Evolutionary conservation across 2,888 invertebrate species (phyloP), one percentile per base, ranked within the genome.

Genomic region (Lepidochrysops patricia): DNA sequence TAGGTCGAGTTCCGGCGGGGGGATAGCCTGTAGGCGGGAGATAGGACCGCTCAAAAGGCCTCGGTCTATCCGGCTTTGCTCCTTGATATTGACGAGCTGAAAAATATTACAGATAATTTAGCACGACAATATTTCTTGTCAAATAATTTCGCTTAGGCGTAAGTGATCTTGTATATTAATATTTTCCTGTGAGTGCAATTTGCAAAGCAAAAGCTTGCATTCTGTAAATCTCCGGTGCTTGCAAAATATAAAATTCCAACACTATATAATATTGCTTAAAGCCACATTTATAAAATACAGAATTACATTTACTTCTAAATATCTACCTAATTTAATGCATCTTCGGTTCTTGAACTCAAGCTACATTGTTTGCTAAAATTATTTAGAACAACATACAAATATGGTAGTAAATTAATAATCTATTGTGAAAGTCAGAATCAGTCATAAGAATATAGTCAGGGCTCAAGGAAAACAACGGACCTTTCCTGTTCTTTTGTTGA

Each of bases 21-120:
- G 84, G 89, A 66, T 83, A 89, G 4, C 85, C 89, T 4, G 77
- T 81, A n/a, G 83, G 81, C 25, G 86, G 88, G 2, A 86, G 73
- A 59, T 86, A 86, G 15, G 71, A 71, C 9, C 82, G 89, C 74
- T 93, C 91, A 74, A 94, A 94, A 0, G 94, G 94, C 67, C 94
- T 84, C n/a, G 94, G 94, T 72, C 90, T 92, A 70, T 94, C 93
- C 1, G 93, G 91, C 62, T 90, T 87, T 62, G 91, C 91, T 63
- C 92, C 92, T 79, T 76, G 93, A 91, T 91, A 87, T 64, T 94
- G 94, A 19, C 94, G 92, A 77, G 92, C 94, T 94, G 89, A 66
- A 84, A 85, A 61, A 60, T 62, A 60, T 63, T 67, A 63, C 63
- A 67, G 62, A 2, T 60, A 25, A 43, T 56, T 61, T 63, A 23